phyloP scores from a whole-genome alignment of 2,888 invertebrate genomes.

The Conchocele bisecta region DNA sequence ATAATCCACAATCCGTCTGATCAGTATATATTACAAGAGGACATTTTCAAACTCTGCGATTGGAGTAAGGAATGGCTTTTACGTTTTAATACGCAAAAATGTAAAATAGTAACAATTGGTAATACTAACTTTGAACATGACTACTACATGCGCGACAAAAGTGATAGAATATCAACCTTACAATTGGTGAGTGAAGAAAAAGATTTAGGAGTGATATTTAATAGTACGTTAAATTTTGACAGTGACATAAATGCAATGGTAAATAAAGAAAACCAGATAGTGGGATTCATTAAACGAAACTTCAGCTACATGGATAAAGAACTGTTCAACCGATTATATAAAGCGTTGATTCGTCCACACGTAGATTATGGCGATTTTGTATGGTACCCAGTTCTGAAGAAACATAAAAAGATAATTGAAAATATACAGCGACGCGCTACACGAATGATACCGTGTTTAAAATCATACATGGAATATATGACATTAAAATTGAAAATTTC shows the following conservation, averaged over 20 bases:
- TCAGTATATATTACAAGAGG: neutral
- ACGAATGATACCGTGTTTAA: neutral
- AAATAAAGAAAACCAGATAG: slow-evolving; percentile 18
- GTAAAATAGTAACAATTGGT: neutral
- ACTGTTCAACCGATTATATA: neutral
- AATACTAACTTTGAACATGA: neutral
- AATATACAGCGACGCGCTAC: slow-evolving; percentile 18
- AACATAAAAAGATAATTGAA: slow-evolving; percentile 3
- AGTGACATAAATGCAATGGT: slow-evolving; percentile 1
- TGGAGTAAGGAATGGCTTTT: neutral
- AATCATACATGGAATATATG: no score
- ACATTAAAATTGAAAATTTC: no score
- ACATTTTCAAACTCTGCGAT: neutral
- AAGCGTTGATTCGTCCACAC: slow-evolving; percentile 6
- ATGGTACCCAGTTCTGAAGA: slow-evolving; percentile 5
- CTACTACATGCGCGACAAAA: neutral
- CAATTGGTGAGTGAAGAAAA: neutral
- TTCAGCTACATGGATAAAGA: neutral
- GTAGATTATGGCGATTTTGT: slow-evolving; percentile 13
- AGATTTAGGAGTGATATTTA: slow-evolving; percentile 2
- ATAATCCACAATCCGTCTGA: neutral
- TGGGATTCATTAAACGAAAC: slow-evolving; percentile 12
- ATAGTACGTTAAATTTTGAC: slow-evolving; percentile 1
- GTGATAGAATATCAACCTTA: neutral
- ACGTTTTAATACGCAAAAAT: slow-evolving; percentile 3